Conservation (phyloP, 2,113 vertebrate species). For the Conger conger region DNA sequence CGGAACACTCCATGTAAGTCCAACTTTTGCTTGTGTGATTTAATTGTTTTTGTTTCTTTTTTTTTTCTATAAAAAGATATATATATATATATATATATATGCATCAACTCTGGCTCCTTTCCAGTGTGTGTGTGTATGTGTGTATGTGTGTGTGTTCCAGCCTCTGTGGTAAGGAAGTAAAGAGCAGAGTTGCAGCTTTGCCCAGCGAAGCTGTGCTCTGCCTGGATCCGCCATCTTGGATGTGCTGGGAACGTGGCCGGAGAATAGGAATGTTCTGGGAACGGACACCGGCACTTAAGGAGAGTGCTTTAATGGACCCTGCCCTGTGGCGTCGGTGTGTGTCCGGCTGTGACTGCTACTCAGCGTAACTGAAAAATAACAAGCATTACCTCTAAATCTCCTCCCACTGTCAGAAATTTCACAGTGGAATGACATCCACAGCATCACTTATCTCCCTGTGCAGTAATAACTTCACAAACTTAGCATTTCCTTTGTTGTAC, state of each 20-base stretch:
- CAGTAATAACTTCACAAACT: neutral
- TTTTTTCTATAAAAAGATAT: slow-evolving; percentile 17
- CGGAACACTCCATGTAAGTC: neutral
- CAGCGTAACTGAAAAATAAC: neutral
- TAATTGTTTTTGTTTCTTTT: slow-evolving; percentile 11
- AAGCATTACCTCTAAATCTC: neutral
- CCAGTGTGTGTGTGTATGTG: neutral
- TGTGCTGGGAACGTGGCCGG: neutral
- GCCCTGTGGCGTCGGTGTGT: neutral
- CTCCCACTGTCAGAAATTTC: too few relatives aligned
- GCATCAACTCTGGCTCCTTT: neutral
- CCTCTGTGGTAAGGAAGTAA: too few relatives aligned
- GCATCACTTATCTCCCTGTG: neutral
- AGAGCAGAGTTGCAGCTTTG: neutral
- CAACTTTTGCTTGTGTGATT: slow-evolving; percentile 8
- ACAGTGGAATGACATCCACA: too few relatives aligned
- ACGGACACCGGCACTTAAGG: neutral
- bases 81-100: slow-evolving; percentile 14
- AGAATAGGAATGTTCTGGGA: too few relatives aligned
- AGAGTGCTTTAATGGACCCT: neutral
- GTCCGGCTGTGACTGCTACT: neutral
- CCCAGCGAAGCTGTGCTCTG: neutral
- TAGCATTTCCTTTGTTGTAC: too few relatives aligned
- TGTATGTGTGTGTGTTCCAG: neutral
- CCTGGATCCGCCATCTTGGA: neutral